Evolutionary conservation across 2,113 vertebrate species (phyloP).

Genomic region (Lonchura striata): DNA sequence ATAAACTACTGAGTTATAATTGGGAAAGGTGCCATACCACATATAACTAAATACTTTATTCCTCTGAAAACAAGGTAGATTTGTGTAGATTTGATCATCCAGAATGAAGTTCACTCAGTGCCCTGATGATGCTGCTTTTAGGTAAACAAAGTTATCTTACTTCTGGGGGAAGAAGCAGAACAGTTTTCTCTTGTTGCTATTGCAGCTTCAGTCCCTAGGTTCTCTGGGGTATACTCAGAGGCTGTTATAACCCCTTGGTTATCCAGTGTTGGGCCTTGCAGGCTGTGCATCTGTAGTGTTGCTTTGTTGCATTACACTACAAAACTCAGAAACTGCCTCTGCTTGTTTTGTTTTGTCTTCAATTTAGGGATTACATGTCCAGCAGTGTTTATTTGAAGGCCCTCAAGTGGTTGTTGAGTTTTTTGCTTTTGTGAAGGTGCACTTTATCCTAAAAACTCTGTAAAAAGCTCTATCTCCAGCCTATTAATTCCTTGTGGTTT

Average conservation of each 20-base stretch:
- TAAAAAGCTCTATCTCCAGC: neutral
- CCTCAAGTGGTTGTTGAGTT: neutral
- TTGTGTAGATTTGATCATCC: neutral
- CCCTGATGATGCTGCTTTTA: neutral
- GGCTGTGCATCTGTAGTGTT: neutral
- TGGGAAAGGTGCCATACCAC: neutral
- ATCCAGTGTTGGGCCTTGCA: neutral
- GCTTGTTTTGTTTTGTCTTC: neutral
- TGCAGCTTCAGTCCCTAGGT: neutral
- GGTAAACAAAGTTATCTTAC: neutral
- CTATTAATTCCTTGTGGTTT: neutral
- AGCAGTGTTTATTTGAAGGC: neutral
- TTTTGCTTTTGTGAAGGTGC: neutral
- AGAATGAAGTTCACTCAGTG: neutral
- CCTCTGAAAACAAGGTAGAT: conserved; percentile 1
- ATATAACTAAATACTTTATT: neutral
- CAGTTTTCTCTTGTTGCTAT: neutral
- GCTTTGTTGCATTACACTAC: neutral
- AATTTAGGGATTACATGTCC: neutral
- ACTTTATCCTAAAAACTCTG: neutral
- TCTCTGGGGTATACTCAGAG: neutral
- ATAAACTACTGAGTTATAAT: neutral
- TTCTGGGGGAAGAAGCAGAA: neutral
- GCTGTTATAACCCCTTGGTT: neutral
- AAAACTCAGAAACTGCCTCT: neutral